Evolutionary conservation across 92 coral and sea anemone genomes (phyloP), one percentile per base, ranked within the genome.

Genomic region (Nematostella vectensis): DNA sequence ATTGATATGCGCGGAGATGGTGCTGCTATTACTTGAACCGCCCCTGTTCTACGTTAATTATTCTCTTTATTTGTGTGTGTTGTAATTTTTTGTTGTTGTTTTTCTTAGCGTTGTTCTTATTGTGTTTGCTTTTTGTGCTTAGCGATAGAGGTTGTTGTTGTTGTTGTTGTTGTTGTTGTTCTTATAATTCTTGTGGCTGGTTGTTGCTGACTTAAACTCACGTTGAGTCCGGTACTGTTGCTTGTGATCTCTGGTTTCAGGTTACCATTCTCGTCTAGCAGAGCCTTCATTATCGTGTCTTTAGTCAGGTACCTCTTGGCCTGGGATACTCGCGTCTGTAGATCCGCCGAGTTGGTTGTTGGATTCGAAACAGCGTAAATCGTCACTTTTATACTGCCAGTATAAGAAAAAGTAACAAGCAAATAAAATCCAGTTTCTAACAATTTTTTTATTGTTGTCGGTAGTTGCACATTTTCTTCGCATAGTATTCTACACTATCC

Each of bases 221-320:
- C 83, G 50, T 56, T 58, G 4, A 77, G 68, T 47, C 63, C 83
- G 11, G 70, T 69, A 74, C 70, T 66, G 49, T 64, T 77, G n/a
- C n/a, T n/a, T 15, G 83, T 70, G 40, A 77, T 23, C 16, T 63
- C 75, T 0, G 83, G 59, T 18, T 43, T 77, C 29, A 63, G 78
- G 70, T 77, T 77, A 12, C 83, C 83, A 16, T 77, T 27, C 22
- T 77, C 71, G n/a, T 77, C 83, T 55, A 57, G 37, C 26, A 77
- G 69, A 8, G 21, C 78, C 16, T 61, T 40, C 6, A 77, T 51
- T 27, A 77, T 77, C 16, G 57, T 58, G 27, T 77, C 83, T 24
- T 65, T 69, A 11, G 83, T 71, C 16, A 77, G 58, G 25, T 57
- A 77, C 31, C 52, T 61, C 48, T 77, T 77, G 17, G 31, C 69